Conservation (phyloP, 2,797 vertebrate genomes). For the Lemur catta region DNA sequence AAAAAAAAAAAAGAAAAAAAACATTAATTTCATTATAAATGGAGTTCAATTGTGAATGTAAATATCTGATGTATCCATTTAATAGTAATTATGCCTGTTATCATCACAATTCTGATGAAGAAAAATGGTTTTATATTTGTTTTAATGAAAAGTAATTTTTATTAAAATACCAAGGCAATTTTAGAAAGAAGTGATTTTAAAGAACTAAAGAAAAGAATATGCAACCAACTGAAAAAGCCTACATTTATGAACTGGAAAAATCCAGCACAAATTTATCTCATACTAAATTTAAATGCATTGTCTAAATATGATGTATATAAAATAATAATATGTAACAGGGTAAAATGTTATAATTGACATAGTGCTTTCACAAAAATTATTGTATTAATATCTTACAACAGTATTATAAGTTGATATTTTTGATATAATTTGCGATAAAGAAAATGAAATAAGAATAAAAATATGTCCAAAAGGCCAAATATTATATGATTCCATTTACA, state of each 20-base stretch:
- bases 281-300: background rate
- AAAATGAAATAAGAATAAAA: background rate
- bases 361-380: background rate
- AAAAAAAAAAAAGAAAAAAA: constrained; percentile 42
- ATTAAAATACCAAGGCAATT: background rate
- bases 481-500: too few relatives aligned
- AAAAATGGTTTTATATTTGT: background rate
- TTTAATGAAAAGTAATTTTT: constrained; percentile 2
- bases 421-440: background rate
- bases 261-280: background rate
- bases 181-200: constrained; percentile 6
- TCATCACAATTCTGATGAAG: background rate
- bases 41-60: constrained; percentile 46
- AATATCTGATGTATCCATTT: background rate
- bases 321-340: background rate
- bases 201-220: background rate
- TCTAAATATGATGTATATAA: background rate
- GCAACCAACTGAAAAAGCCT: background rate
- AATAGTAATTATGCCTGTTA: background rate
- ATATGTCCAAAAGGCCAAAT: background rate
- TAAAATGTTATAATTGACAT: background rate
- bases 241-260: background rate
- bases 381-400: background rate
- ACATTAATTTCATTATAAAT: constrained; percentile 50
- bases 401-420: background rate